phyloP scores from a whole-genome alignment of 2,888 invertebrate species.

The Brachyopa scutellaris region DNA sequence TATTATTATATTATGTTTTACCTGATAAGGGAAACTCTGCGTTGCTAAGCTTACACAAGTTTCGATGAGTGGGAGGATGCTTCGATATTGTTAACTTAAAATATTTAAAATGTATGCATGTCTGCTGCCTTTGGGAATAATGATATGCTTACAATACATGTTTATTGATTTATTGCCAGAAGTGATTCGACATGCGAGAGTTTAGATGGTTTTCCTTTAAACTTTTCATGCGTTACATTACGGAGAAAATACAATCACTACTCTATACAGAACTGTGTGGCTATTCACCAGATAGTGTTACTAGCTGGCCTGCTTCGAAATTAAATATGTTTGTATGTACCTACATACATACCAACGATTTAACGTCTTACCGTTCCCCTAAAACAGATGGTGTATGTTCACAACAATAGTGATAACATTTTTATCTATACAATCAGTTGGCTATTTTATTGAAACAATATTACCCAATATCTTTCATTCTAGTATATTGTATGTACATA shows the following conservation, averaged over 20 bases:
- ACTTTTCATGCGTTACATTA: too few relatives aligned
- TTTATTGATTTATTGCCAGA: not conserved
- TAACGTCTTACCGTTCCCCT: too few relatives aligned
- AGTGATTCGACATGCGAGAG: too few relatives aligned
- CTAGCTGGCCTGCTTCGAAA: not conserved
- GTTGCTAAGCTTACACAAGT: conserved; percentile 3
- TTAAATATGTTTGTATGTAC: too few relatives aligned
- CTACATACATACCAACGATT: too few relatives aligned
- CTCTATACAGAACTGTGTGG: too few relatives aligned
- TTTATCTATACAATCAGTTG: conserved; percentile 48
- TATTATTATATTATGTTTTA: too few relatives aligned
- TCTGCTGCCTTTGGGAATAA: not conserved
- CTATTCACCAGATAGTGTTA: not conserved
- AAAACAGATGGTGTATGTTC: too few relatives aligned
- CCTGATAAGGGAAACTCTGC: not conserved
- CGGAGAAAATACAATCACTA: too few relatives aligned
- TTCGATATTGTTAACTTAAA: conserved; percentile 6
- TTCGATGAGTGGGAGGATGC: conserved; percentile 13
- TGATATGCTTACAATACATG: not conserved
- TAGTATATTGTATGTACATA: too few relatives aligned
- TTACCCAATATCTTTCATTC: conserved; percentile 18
- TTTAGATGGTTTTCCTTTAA: too few relatives aligned
- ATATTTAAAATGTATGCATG: conserved; percentile 2
- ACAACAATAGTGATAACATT: conserved; percentile 9
- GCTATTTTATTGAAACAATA: conserved; percentile 20